Evolutionary conservation across 64 coral and sea anemone genomes (phyloP), one percentile per base, ranked within the genome.

Genomic region (Dendrophyllia cribrosa): DNA sequence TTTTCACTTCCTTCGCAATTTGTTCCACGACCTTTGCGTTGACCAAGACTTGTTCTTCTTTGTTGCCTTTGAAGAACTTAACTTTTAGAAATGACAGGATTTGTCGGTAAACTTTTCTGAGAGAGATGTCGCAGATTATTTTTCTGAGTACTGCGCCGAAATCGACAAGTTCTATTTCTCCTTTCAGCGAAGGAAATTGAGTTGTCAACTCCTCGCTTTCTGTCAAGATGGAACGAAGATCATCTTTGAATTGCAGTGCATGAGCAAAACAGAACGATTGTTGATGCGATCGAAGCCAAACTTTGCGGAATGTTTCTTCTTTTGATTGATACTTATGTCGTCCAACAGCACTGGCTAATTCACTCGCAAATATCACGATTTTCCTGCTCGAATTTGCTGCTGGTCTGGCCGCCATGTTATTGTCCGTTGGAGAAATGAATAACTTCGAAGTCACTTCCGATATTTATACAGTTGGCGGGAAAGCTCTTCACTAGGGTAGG

Each of bases 281-380:
- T 14, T 62, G 76, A 84, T 99, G 77, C n/a, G 89, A 87, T 88
- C 97, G 62, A 56, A 88, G 59, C 97, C 97, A 99, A 7, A 99
- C 84, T 51, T 90, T 93, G 7, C 72, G 88, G 22, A 94, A 76
- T 20, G 94, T 94, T 88, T 96, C 88, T 20, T 93, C 69, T 47
- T 83, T 80, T 59, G 94, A 79, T 23, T 61, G 67, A 86, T 99
- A 99, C 14, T 70, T 89, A 89, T 99, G 91, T 68, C 67, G 61
- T 74, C 83, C 94, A 66, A 99, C 88, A 13, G 90, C 94, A 75
- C 97, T 99, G 5, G 97, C 97, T 24, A 99, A 58, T 79, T 99
- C 97, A 52, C 97, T 96, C 12, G 97, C 97, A 74, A 86, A 93
- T 43, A 96, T 79, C 17, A 93, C 90, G 72, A 96, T 44, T 23